phyloP scores from a whole-genome alignment of 2,113 vertebrate genomes.

The Amia ocellicauda region DNA sequence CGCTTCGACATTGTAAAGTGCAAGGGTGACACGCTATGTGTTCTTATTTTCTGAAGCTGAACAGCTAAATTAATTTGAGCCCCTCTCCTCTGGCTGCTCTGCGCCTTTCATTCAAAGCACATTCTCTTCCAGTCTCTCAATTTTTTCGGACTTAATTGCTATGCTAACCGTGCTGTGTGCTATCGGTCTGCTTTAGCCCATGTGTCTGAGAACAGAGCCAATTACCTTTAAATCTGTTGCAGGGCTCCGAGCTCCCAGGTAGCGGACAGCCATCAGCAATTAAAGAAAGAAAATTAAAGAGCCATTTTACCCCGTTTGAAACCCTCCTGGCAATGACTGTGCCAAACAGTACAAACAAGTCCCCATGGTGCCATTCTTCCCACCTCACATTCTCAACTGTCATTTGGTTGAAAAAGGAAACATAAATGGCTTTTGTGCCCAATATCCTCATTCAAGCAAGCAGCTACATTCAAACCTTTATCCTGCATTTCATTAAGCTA shows the following conservation, averaged over 20 bases:
- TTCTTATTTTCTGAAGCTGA: background rate
- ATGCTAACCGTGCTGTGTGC: background rate
- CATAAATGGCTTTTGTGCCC: background rate
- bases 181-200: slow-evolving; percentile 5
- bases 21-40: no score
- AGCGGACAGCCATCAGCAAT: background rate
- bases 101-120: slow-evolving; percentile 2
- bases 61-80: slow-evolving; percentile 4
- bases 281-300: slow-evolving; percentile 19
- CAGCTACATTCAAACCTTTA: background rate
- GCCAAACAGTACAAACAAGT: background rate
- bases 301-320: background rate
- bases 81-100: background rate
- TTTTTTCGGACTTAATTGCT: slow-evolving; percentile 18
- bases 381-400: background rate
- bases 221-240: slow-evolving; percentile 20
- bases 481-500: background rate
- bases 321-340: background rate
- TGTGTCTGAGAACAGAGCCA: slow-evolving; percentile 23
- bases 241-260: slow-evolving; percentile 14
- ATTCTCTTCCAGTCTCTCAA: background rate
- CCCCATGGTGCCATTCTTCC: background rate
- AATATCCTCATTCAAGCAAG: background rate
- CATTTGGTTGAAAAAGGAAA: background rate
- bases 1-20: no score